Evolutionary conservation across 2,113 vertebrate genomes (phyloP).

Genomic region (Dicentrarchus labrax): DNA sequence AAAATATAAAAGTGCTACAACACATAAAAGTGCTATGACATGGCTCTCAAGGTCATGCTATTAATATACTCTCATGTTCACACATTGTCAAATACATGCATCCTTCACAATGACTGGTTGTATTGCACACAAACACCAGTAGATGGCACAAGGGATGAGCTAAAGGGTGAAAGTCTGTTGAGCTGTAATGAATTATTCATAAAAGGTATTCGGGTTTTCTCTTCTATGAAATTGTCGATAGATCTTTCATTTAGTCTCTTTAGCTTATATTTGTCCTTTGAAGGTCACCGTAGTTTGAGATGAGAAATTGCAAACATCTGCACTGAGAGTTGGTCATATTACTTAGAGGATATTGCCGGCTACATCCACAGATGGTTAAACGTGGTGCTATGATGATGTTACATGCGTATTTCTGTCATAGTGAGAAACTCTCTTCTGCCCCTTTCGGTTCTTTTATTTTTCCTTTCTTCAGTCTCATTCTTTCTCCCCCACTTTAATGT

Average conservation of each 20-base stretch:
- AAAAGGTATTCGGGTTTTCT: neutral
- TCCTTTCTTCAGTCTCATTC: neutral
- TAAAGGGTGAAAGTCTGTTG: neutral
- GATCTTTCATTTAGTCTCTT: neutral
- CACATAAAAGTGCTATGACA: constrained; percentile 16
- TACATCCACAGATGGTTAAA: constrained; percentile 8
- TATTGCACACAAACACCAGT: constrained; percentile 52
- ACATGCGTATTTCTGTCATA: neutral
- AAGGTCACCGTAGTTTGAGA: constrained; percentile 8
- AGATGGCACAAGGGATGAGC: constrained; percentile 67
- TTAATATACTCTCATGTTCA: constrained; percentile 52
- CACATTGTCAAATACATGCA: constrained; percentile 26
- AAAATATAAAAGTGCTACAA: constrained; percentile 26
- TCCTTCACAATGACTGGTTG: constrained; percentile 7
- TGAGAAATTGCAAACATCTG: neutral
- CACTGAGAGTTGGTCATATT: neutral
- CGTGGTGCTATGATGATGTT: neutral
- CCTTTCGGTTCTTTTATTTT: neutral
- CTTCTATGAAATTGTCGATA: neutral
- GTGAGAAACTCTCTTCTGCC: neutral
- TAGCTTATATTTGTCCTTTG: neutral
- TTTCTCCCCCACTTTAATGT: neutral
- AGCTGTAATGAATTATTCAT: constrained; percentile 39
- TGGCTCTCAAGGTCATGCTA: constrained; percentile 61
- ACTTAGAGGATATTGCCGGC: neutral